A percentile compares a stretch with the other conserved stretches of the same genome.
phyloP scores from a whole-genome alignment of 2,113 vertebrate genomes.

The Eulemur macaco region DNA sequence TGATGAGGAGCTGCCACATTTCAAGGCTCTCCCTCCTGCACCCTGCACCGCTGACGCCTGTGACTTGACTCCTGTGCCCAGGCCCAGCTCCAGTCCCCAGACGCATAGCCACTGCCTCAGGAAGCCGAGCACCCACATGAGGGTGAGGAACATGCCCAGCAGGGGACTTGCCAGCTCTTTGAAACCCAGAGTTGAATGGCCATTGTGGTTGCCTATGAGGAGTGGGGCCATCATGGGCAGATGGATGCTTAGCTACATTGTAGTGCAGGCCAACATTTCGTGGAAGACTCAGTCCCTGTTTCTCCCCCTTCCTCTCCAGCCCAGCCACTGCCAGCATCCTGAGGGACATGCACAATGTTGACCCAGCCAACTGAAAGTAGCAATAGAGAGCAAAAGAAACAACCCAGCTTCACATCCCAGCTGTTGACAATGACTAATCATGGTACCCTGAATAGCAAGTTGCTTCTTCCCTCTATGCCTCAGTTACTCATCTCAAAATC shows the following conservation, averaged over 20 bases:
- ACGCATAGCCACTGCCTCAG: not conserved
- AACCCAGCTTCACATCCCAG: not conserved
- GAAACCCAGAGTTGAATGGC: not conserved
- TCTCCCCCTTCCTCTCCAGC: not conserved
- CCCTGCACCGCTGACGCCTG: constrained; percentile 58
- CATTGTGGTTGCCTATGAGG: rapidly evolving
- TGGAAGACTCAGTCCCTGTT: not conserved
- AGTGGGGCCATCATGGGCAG: too few species aligned
- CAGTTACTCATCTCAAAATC: not conserved
- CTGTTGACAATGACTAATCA: not conserved
- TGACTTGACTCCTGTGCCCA: constrained; percentile 47
- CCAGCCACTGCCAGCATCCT: not conserved
- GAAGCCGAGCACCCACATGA: not conserved
- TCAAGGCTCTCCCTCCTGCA: constrained; percentile 67
- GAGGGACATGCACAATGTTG: not conserved
- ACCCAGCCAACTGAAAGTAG: not conserved
- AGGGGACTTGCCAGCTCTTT: not conserved
- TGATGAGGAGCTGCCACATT: constrained; percentile 65
- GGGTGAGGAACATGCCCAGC: not conserved
- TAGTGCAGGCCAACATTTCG: not conserved
- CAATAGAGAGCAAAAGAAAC: not conserved
- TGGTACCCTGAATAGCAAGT: not conserved
- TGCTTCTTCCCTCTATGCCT: not conserved
- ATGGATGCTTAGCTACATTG: rapidly evolving
- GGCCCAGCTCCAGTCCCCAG: constrained; percentile 62